These are phyloP conservation scores for Stramonita haemastoma DNA, from an alignment of 2,888 invertebrate genomes.

Conservation along the genomic window DNA sequence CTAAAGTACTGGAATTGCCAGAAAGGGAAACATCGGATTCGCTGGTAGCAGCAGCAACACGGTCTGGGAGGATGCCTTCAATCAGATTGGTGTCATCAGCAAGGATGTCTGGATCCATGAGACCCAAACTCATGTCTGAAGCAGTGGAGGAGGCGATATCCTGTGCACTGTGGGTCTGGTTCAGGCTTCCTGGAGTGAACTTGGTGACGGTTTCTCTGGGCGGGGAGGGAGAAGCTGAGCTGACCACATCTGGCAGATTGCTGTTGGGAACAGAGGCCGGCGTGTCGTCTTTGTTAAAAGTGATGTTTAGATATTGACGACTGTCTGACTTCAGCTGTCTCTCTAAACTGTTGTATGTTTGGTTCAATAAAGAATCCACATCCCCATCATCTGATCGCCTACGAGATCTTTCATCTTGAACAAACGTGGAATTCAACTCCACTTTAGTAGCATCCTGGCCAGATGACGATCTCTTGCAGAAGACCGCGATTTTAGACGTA, in stretches of 20 bases:
- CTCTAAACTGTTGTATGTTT: constrained; percentile 53
- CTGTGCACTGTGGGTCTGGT: constrained; percentile 37
- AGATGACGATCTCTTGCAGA: constrained; percentile 9
- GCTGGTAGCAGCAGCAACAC: constrained; percentile 22
- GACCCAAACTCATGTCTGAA: constrained; percentile 36
- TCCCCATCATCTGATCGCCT: constrained; percentile 46
- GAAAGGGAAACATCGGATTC: constrained; percentile 37
- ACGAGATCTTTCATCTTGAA: constrained; percentile 51
- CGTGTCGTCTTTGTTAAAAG: constrained; percentile 57
- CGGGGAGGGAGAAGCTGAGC: constrained; percentile 45
- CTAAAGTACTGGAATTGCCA: constrained; percentile 37
- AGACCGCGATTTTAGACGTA: constrained; percentile 30
- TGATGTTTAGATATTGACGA: constrained; percentile 61
- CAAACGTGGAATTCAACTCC: constrained; percentile 60
- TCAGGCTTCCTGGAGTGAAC: constrained; percentile 6
- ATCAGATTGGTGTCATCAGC: constrained; percentile 44
- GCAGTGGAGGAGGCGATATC: constrained; percentile 26
- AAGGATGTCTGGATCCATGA: constrained; percentile 40
- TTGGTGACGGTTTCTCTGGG: not conserved
- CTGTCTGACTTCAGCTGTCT: constrained; percentile 60
- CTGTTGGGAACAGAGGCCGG: not conserved
- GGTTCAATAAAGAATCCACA: constrained; percentile 40
- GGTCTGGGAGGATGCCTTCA: constrained; percentile 15
- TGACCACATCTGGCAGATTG: constrained; percentile 48
- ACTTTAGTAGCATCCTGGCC: constrained; percentile 39